phyloP scores from a whole-genome alignment of 1,140 invertebrate species.

The Drosophila kepulauana region DNA sequence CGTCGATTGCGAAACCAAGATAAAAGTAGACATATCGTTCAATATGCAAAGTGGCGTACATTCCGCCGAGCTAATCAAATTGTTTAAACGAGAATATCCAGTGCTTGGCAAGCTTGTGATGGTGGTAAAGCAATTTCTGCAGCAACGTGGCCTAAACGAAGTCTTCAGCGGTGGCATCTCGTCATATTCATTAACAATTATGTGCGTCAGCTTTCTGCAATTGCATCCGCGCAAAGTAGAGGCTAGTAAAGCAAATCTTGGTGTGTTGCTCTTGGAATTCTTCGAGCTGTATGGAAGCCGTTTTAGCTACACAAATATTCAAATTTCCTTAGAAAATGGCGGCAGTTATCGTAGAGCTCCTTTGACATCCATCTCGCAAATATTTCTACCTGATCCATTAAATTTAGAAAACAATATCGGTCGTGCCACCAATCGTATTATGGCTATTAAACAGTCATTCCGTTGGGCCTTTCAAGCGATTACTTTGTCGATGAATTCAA shows the following conservation, averaged over 20 bases:
- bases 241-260: conserved; percentile 91
- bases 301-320: conserved; percentile 98
- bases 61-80: conserved; percentile 96
- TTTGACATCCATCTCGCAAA: not conserved
- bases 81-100: conserved; percentile 91
- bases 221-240: conserved; percentile 87
- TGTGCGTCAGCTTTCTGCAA: conserved; percentile 98
- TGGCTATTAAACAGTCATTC: conserved; percentile 96
- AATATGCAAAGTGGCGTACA: conserved; percentile 97
- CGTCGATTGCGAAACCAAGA: conserved; percentile 95
- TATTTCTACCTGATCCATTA: conserved; percentile 97
- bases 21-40: conserved; percentile 98
- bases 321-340: conserved; percentile 95
- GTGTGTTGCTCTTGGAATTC: conserved; percentile 97
- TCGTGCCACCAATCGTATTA: conserved; percentile 95
- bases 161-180: conserved; percentile 98
- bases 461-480: conserved; percentile 96
- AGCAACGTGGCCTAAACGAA: conserved; percentile 98
- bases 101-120: conserved; percentile 95
- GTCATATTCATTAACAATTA: conserved; percentile 98
- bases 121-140: conserved; percentile 98
- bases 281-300: conserved; percentile 98
- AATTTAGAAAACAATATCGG: conserved; percentile 97
- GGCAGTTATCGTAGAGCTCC: conserved; percentile 91
- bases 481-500: conserved; percentile 90